phyloP scores from a whole-genome alignment of 2,113 vertebrate genomes.

The Colistium nudipinnis region DNA sequence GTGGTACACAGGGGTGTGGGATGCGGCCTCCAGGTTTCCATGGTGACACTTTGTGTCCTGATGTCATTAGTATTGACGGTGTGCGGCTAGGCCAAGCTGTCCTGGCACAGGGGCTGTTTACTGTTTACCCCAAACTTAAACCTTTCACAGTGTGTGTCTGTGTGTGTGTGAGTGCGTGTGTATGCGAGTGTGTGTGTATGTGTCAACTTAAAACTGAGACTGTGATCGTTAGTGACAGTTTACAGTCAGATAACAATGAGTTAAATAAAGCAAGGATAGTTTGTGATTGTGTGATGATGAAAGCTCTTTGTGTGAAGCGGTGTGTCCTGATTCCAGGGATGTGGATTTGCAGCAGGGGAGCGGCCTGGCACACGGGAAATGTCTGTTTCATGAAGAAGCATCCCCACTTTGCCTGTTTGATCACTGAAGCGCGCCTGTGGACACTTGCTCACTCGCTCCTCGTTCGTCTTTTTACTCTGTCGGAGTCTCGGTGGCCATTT shows the following conservation, averaged over 20 bases:
- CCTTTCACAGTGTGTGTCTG: slow-evolving; percentile 24
- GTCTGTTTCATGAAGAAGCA: slow-evolving; percentile 35
- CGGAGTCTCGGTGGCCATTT: slow-evolving; percentile 40
- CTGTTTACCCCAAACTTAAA: slow-evolving; percentile 68
- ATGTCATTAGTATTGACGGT: slow-evolving; percentile 79
- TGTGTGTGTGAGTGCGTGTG: background rate
- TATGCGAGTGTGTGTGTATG: slow-evolving; percentile 3
- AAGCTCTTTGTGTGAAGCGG: slow-evolving; percentile 18
- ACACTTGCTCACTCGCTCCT: background rate
- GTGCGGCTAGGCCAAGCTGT: slow-evolving; percentile 68
- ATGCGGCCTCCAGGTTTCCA: slow-evolving; percentile 67
- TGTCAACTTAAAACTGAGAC: slow-evolving; percentile 6
- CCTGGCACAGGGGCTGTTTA: slow-evolving; percentile 65
- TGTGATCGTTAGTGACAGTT: slow-evolving; percentile 13
- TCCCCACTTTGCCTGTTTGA: slow-evolving; percentile 52
- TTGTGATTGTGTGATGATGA: slow-evolving; percentile 14
- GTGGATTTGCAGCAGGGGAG: slow-evolving; percentile 26
- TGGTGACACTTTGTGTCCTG: slow-evolving; percentile 75
- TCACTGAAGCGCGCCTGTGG: slow-evolving; percentile 55
- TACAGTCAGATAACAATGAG: slow-evolving; percentile 17
- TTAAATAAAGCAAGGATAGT: slow-evolving; percentile 5
- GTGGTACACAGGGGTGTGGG: slow-evolving; percentile 50
- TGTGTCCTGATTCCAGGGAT: slow-evolving; percentile 6
- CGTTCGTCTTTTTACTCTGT: slow-evolving; percentile 9
- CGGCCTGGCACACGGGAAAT: slow-evolving; percentile 24